Evolutionary conservation across 2,888 invertebrate genomes (phyloP), one percentile per base, ranked within the genome.

Genomic region (Rapana venosa): DNA sequence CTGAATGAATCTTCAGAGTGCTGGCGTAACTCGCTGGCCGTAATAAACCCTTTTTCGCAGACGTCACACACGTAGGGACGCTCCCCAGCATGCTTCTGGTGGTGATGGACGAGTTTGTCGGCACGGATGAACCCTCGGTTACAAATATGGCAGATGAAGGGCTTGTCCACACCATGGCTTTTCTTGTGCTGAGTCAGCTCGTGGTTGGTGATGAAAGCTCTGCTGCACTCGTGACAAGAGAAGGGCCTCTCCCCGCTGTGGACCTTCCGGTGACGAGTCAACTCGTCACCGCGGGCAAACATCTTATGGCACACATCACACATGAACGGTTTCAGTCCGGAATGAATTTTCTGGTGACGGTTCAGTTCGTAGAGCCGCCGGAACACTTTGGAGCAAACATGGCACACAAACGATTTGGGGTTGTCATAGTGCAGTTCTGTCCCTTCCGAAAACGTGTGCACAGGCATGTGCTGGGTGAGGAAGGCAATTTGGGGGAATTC

Each of bases 1-100:
- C 74, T 0, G 56, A 22, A 87, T 90, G 90, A 6, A 85, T 89
- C 79, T 89, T 87, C 36, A 36, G 74, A n/a, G 47, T 90, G 89
- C 22, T 70, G 70, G 61, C 66, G 58, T 13, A 90, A 61, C 36
- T 89, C 77, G 8, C 87, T 85, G 4, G 36, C 36, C 26, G 87
- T 61, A n/a, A 70, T 77, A 58, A 90, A 90, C 15, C 26, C 26
- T 30, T 85, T 90, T 32, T 35, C 32, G 77, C 90, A 90, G 15
- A 90, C 77, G 20, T 90, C 90, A 36, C 90, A 90, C 22, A n/a
- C 32, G 30, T 74, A 84, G 32, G 74, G 77, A 15, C 81, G 47
- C 20, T 89, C 47, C 22, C 74, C 77, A 0, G 77, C 47, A n/a
- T 87, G 84, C 35, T 79, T 32, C 22, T 87, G 77, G 26, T 32